Conservation (phyloP, 2,888 invertebrate species). For the Eilema sororculum region DNA sequence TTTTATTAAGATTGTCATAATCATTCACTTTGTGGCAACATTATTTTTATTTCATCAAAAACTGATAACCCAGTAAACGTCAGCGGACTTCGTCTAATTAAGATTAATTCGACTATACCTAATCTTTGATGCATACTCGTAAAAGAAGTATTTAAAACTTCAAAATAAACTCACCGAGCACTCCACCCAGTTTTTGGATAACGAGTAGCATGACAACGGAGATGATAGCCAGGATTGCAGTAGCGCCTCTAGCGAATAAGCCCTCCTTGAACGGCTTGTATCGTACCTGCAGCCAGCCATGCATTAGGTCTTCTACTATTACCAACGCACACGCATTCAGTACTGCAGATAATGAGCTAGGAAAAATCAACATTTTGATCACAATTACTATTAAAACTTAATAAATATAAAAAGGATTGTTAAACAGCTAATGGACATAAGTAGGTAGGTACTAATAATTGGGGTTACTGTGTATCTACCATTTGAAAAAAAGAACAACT, state of each 20-base stretch:
- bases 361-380: constrained; percentile 17
- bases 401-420: neutral
- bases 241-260: constrained; percentile 88
- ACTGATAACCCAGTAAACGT: too few relatives aligned
- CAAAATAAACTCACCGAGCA: constrained; percentile 88
- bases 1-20: too few relatives aligned
- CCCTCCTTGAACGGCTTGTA: constrained; percentile 88
- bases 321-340: constrained; percentile 95
- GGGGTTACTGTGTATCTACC: too few relatives aligned
- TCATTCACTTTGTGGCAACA: too few relatives aligned
- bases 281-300: constrained; percentile 89
- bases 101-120: too few relatives aligned
- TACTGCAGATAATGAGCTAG: constrained; percentile 95
- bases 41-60: too few relatives aligned
- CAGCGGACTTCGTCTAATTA: too few relatives aligned
- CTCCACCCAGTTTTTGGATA: constrained; percentile 92
- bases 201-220: constrained; percentile 90
- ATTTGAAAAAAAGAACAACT: too few relatives aligned
- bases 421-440: too few relatives aligned
- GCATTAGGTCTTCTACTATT: constrained; percentile 93
- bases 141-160: neutral
- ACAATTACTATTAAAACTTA: neutral
- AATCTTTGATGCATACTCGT: too few relatives aligned
- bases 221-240: constrained; percentile 88
- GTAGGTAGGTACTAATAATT: too few relatives aligned